phyloP scores from a whole-genome alignment of 1,140 invertebrate species.

The Platorchestia sp. region DNA sequence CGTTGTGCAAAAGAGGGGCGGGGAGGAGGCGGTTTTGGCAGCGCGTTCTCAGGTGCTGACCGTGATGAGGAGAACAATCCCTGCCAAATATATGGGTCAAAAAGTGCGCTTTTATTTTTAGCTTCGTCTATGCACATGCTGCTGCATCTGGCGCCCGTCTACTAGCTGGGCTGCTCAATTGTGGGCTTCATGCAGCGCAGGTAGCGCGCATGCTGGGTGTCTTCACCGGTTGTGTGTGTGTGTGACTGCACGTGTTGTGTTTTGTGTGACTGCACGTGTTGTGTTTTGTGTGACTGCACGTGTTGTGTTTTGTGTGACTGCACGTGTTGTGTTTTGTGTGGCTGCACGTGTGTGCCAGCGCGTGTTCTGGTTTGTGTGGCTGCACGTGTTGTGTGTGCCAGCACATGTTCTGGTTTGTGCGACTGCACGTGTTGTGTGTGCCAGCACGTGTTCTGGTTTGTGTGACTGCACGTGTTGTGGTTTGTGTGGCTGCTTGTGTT shows the following conservation, averaged over 20 bases:
- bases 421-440: no score
- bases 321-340: neutral
- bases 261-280: neutral
- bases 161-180: neutral
- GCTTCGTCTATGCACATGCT: neutral
- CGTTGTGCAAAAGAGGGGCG: neutral
- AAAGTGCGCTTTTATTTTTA: slow-evolving; percentile 2
- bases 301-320: neutral
- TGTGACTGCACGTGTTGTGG: no score
- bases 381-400: neutral
- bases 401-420: neutral
- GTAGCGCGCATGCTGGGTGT: neutral
- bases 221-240: neutral
- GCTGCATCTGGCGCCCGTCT: neutral
- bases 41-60: neutral
- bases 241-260: neutral
- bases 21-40: neutral
- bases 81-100: neutral
- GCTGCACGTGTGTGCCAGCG: no score
- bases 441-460: no score
- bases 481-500: no score
- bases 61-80: neutral
- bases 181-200: neutral
- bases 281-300: neutral
- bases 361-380: no score